phyloP scores from a whole-genome alignment of 2,113 vertebrate genomes.

The Cebidichthys violaceus region DNA sequence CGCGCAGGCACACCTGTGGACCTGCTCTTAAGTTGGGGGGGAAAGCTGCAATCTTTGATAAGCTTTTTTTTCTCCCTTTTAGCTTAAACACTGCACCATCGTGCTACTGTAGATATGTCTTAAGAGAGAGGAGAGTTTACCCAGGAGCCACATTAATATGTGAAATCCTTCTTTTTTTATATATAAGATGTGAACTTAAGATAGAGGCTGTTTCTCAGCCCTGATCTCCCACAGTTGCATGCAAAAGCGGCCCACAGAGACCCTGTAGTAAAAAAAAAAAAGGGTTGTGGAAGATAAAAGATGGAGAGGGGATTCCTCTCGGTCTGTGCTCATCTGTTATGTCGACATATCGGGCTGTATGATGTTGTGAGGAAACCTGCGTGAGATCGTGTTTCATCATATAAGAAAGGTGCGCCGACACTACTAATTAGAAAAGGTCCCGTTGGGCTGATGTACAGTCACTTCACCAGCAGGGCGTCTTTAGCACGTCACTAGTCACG shows the following conservation, averaged over 20 bases:
- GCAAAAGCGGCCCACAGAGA: conserved; percentile 73
- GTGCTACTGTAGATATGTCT: conserved; percentile 68
- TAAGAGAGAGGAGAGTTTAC: conserved; percentile 73
- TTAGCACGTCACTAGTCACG: conserved; percentile 18
- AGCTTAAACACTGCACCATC: conserved; percentile 71
- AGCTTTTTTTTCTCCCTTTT: conserved; percentile 59
- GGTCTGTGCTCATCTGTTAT: conserved; percentile 75
- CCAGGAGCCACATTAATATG: conserved; percentile 79
- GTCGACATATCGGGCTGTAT: conserved; percentile 67
- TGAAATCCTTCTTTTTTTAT: conserved; percentile 65
- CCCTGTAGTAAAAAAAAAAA: conserved; percentile 54
- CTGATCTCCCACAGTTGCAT: conserved; percentile 73
- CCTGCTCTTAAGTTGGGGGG: conserved; percentile 56
- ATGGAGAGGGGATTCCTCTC: conserved; percentile 60
- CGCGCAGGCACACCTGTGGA: conserved; percentile 71
- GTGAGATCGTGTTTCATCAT: conserved; percentile 51
- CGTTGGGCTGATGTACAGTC: conserved; percentile 31
- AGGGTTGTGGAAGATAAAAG: conserved; percentile 76
- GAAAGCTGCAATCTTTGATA: conserved; percentile 74
- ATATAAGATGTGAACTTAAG: conserved; percentile 75
- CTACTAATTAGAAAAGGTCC: conserved; percentile 22
- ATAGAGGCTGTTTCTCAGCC: conserved; percentile 77
- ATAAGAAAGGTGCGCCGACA: conserved; percentile 42
- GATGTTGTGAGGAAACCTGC: conserved; percentile 64
- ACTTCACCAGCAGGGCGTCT: conserved; percentile 15